Conservation (phyloP, 2,888 invertebrate genomes). For the Caenorhabditis angaria region DNA sequence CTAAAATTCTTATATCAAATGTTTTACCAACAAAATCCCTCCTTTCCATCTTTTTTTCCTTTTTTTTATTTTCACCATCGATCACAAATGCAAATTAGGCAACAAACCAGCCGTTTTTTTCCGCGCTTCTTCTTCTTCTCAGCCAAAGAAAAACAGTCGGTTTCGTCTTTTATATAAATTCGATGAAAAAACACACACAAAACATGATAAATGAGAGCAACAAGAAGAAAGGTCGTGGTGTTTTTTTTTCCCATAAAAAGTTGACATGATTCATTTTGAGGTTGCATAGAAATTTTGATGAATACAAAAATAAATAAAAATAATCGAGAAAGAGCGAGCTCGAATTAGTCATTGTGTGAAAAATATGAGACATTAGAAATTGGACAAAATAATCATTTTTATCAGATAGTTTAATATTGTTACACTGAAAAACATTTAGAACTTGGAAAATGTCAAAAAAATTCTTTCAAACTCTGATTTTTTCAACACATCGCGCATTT, state of each 20-base stretch:
- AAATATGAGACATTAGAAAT: too few relatives aligned
- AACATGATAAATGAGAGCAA: slow-evolving; percentile 1
- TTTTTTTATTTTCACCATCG: background rate
- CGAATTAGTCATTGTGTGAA: background rate
- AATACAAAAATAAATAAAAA: background rate
- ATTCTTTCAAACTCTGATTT: too few relatives aligned
- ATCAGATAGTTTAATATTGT: too few relatives aligned
- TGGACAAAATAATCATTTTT: too few relatives aligned
- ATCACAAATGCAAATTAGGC: slow-evolving; percentile 4
- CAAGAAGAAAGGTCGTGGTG: background rate
- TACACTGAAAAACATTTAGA: too few relatives aligned
- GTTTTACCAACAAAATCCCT: too few relatives aligned
- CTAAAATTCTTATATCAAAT: too few relatives aligned
- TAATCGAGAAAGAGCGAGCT: background rate
- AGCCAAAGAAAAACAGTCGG: background rate
- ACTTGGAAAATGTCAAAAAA: too few relatives aligned
- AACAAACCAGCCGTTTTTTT: slow-evolving; percentile 4
- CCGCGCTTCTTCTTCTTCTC: background rate
- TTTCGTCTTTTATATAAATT: too few relatives aligned
- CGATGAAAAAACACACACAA: background rate
- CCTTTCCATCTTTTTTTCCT: background rate
- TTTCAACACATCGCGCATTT: too few relatives aligned
- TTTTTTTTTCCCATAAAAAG: background rate
- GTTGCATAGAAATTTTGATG: background rate
- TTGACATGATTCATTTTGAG: background rate